A percentile compares a stretch with the other conserved stretches of the same genome.
Evolutionary conservation across 2,888 invertebrate species (phyloP).

Genomic region (Microctonus aethiopoides): DNA sequence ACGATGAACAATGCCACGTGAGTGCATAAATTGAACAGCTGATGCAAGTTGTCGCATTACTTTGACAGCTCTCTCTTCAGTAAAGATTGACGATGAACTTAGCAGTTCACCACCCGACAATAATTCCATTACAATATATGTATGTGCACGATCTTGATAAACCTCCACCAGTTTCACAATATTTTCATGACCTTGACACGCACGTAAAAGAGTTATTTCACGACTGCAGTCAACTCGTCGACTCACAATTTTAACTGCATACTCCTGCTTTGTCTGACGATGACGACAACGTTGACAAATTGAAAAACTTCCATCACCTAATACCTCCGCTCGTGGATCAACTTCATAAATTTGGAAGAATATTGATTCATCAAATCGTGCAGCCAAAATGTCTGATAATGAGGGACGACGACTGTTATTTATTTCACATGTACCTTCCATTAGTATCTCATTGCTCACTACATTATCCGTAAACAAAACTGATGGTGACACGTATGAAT

Average conservation of each 20-base stretch:
- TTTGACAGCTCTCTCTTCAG: constrained; percentile 82
- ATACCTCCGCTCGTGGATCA: constrained; percentile 74
- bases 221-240: constrained; percentile 74
- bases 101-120: constrained; percentile 86
- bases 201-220: constrained; percentile 82
- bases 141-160: constrained; percentile 85
- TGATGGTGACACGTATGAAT: constrained; percentile 95
- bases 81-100: constrained; percentile 74
- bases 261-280: constrained; percentile 78
- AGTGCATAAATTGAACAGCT: constrained; percentile 88
- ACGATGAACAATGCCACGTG: constrained; percentile 86
- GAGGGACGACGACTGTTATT: constrained; percentile 44
- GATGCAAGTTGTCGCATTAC: constrained; percentile 85
- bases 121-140: constrained; percentile 91
- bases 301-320: constrained; percentile 92
- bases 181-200: constrained; percentile 90
- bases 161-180: constrained; percentile 87
- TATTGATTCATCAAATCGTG: constrained; percentile 73
- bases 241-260: constrained; percentile 89
- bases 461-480: constrained; percentile 85
- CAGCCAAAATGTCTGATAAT: constrained; percentile 48
- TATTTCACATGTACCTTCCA: constrained; percentile 62
- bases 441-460: constrained; percentile 79
- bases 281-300: constrained; percentile 86
- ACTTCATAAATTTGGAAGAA: constrained; percentile 89